These are phyloP conservation scores for Tragelaphus strepsiceros DNA, from an alignment of 2,113 vertebrate species.

Conservation along the genomic window DNA sequence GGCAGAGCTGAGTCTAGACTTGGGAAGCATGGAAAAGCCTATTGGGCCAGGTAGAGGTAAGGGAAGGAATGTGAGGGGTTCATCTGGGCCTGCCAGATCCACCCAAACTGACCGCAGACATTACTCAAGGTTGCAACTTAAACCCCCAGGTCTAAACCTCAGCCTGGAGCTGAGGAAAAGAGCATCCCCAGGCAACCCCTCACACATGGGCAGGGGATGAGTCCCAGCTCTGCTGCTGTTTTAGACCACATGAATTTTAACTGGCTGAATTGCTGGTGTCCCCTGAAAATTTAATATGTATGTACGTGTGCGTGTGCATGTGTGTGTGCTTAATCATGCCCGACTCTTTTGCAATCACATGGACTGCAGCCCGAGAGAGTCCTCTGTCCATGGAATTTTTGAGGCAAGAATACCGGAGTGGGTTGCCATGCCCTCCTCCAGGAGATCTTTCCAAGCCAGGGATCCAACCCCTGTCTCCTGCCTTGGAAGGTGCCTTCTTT, in stretches of 20 bases:
- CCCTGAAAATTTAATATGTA: background rate
- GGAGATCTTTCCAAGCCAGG: background rate
- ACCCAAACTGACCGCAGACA: background rate
- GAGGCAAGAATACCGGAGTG: background rate
- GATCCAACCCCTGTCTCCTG: background rate
- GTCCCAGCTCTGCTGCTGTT: background rate
- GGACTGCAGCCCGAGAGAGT: background rate
- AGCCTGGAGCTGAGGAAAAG: background rate
- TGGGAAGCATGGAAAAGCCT: background rate
- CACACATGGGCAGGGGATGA: background rate
- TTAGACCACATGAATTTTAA: background rate
- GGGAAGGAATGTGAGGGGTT: too few species aligned
- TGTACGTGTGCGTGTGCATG: background rate
- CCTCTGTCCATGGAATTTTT: background rate
- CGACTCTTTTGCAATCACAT: rapidly evolving
- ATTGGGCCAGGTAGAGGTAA: background rate
- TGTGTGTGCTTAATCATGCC: background rate
- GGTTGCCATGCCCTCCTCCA: background rate
- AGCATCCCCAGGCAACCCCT: background rate
- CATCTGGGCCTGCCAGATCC: background rate
- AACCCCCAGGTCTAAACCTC: background rate
- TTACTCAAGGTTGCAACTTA: background rate
- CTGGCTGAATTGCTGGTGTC: background rate
- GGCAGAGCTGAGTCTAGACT: background rate
- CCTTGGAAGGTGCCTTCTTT: background rate